Percentiles rank a stretch among this genome's conserved stretches.
These are phyloP conservation scores for Petroica traversi DNA, from an alignment of 2,113 vertebrate species.

Conservation along the genomic window DNA sequence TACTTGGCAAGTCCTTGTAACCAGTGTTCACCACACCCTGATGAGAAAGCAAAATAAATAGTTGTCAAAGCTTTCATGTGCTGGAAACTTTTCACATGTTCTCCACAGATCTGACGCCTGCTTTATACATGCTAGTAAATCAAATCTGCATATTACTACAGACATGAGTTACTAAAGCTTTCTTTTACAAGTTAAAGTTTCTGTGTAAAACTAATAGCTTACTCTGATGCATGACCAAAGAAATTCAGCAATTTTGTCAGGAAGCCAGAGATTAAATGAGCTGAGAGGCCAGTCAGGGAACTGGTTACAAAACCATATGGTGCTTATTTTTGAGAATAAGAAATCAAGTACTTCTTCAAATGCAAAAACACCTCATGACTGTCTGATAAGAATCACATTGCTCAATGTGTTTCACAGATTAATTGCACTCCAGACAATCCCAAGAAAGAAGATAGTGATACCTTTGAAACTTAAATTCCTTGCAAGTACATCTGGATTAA, in stretches of 20 bases:
- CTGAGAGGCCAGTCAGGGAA: conserved; percentile 48
- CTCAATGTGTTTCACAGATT: conserved; percentile 23
- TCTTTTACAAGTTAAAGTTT: conserved; percentile 49
- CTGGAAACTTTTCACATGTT: conserved; percentile 23
- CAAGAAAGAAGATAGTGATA: neutral
- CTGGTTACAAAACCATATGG: conserved; percentile 62
- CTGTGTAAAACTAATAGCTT: conserved; percentile 48
- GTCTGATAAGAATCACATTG: conserved; percentile 47
- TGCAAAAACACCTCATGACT: conserved; percentile 53
- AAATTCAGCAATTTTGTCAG: conserved; percentile 50
- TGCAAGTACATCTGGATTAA: conserved; percentile 1
- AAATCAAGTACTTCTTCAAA: conserved; percentile 53
- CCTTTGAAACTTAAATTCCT: neutral
- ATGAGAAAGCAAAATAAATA: conserved; percentile 45
- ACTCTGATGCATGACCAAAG: conserved; percentile 35
- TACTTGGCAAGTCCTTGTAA: conserved; percentile 83
- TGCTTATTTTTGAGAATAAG: conserved; percentile 68
- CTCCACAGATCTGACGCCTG: neutral
- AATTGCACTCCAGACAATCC: conserved; percentile 19
- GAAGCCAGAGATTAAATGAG: conserved; percentile 53
- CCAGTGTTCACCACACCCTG: conserved; percentile 85
- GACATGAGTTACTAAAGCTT: conserved; percentile 38
- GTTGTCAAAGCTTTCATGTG: conserved; percentile 31
- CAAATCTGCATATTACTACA: conserved; percentile 25
- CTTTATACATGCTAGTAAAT: conserved; percentile 39